A percentile compares a stretch with the other conserved stretches of the same genome.
Conservation (phyloP, 2,797 vertebrate genomes). For the Sternarchorhynchus goeldii region DNA sequence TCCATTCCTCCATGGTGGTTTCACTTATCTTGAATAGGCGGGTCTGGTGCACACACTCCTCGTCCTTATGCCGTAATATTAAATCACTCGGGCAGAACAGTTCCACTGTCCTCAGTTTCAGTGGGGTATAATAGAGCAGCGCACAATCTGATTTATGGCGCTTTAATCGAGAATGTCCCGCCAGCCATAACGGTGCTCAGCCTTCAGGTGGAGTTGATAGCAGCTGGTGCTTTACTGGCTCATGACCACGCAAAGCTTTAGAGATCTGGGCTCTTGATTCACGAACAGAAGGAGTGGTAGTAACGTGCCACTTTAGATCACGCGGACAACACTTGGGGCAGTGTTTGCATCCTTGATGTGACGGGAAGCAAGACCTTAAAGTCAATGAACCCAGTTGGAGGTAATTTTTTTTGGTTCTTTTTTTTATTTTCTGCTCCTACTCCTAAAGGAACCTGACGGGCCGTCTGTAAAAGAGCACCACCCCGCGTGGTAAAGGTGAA, state of each 20-base stretch:
- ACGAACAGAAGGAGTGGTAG: not conserved
- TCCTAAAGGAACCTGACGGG: slow-evolving; percentile 37
- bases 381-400: slow-evolving; percentile 10
- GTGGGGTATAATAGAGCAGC: slow-evolving; percentile 47
- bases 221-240: slow-evolving; percentile 56
- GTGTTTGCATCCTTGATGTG: not conserved
- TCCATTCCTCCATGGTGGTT: slow-evolving; percentile 21
- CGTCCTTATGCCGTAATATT: slow-evolving; percentile 42
- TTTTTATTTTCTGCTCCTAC: slow-evolving; percentile 38
- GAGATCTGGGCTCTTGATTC: not conserved
- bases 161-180: slow-evolving; percentile 49
- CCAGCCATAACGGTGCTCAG: slow-evolving; percentile 56
- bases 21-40: slow-evolving; percentile 46
- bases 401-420: slow-evolving; percentile 25
- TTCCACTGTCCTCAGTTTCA: slow-evolving; percentile 59
- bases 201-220: slow-evolving; percentile 57
- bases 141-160: slow-evolving; percentile 55
- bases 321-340: not conserved
- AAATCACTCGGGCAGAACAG: slow-evolving; percentile 52
- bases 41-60: slow-evolving; percentile 36
- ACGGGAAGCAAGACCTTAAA: not conserved
- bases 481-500: not conserved
- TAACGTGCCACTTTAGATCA: not conserved
- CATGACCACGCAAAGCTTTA: slow-evolving; percentile 15
- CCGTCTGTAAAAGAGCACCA: slow-evolving; percentile 25